Evolutionary conservation across 1,140 invertebrate genomes (phyloP).

Genomic region (Papilio helenus): DNA sequence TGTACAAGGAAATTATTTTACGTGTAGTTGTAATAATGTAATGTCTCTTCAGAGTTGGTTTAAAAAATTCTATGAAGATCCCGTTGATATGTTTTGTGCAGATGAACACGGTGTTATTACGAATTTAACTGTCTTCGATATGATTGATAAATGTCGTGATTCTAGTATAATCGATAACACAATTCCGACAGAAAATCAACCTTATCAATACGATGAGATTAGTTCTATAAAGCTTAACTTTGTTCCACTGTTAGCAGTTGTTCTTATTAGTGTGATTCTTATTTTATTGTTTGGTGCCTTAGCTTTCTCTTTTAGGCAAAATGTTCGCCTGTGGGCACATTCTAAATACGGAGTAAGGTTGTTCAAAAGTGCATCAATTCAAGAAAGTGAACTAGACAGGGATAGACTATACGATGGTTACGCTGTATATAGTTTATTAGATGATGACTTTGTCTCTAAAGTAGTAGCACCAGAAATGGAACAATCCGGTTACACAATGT

Average conservation of each 20-base stretch:
- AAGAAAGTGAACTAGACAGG: slow-evolving; percentile 88
- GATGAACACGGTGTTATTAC: slow-evolving; percentile 85
- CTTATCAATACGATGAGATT: slow-evolving; percentile 80
- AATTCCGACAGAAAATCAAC: slow-evolving; percentile 85
- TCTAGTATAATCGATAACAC: slow-evolving; percentile 89
- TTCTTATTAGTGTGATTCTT: slow-evolving; percentile 88
- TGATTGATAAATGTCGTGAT: slow-evolving; percentile 87
- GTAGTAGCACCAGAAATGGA: slow-evolving; percentile 92
- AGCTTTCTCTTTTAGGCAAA: slow-evolving; percentile 90
- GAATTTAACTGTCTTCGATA: slow-evolving; percentile 86
- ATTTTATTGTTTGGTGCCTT: slow-evolving; percentile 87
- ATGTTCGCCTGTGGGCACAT: slow-evolving; percentile 89
- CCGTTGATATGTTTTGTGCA: slow-evolving; percentile 85
- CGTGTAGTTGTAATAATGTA: slow-evolving; percentile 87
- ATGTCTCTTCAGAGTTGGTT: slow-evolving; percentile 87
- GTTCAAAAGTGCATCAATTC: slow-evolving; percentile 88
- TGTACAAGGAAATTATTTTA: slow-evolving; percentile 87
- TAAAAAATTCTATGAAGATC: slow-evolving; percentile 86
- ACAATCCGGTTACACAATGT: slow-evolving; percentile 88
- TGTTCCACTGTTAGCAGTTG: slow-evolving; percentile 88
- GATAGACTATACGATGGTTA: slow-evolving; percentile 94
- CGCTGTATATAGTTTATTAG: slow-evolving; percentile 93
- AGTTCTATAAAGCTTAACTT: slow-evolving; percentile 85
- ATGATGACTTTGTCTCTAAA: slow-evolving; percentile 91
- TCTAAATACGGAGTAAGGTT: slow-evolving; percentile 89